A percentile compares a stretch with the other conserved stretches of the same genome.
phyloP scores from a whole-genome alignment of 2,888 invertebrate genomes.

The Microchrysa polita region DNA sequence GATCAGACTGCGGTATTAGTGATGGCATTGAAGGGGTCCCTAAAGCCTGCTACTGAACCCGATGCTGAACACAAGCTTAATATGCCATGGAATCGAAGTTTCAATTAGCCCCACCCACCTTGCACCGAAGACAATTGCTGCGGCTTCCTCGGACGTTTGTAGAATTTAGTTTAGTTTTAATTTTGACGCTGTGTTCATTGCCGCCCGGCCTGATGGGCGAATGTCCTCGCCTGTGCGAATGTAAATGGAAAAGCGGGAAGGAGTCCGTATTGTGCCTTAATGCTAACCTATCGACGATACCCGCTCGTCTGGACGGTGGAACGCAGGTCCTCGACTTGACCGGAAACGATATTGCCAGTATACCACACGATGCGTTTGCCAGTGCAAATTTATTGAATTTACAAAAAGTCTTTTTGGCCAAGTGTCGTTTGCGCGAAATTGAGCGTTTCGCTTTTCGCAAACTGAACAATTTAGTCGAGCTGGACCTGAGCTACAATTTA shows the following conservation, averaged over 20 bases:
- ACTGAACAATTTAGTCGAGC: conserved; percentile 81
- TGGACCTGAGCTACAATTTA: conserved; percentile 81
- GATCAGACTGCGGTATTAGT: conserved; percentile 24
- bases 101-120: conserved; percentile 51
- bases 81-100: conserved; percentile 58
- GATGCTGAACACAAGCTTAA: conserved; percentile 48
- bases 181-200: conserved; percentile 57
- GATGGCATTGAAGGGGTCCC: conserved; percentile 45
- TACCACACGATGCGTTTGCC: conserved; percentile 79
- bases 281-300: conserved; percentile 78
- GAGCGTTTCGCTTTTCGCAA: conserved; percentile 80
- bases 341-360: conserved; percentile 74
- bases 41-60: conserved; percentile 33
- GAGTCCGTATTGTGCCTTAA: conserved; percentile 83
- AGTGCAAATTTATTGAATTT: conserved; percentile 80
- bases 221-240: conserved; percentile 82
- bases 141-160: conserved; percentile 22
- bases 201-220: conserved; percentile 67
- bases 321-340: conserved; percentile 83
- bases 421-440: conserved; percentile 75
- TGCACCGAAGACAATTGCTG: conserved; percentile 31
- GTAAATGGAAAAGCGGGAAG: conserved; percentile 90
- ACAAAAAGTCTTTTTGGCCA: conserved; percentile 79
- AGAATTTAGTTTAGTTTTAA: conserved; percentile 37
- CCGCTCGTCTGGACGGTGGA: conserved; percentile 77